Evolutionary conservation across 2,888 invertebrate species (phyloP), one percentile per base, ranked within the genome.

Genomic region (Phalera bucephala): DNA sequence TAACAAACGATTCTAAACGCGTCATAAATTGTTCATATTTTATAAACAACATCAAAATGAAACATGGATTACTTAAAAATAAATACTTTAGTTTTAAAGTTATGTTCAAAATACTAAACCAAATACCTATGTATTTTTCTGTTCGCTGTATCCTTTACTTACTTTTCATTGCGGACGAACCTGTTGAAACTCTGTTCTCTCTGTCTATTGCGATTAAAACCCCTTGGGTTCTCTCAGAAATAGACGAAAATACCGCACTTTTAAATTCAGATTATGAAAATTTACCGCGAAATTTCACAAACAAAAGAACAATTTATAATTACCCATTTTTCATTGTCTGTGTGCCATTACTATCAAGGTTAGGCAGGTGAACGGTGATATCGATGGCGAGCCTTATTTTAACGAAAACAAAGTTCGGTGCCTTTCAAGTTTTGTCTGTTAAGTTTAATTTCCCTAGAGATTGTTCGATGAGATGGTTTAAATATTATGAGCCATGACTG

Each of bases 321-420:
- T 56, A 36, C 35, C 44, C 46, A 34, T 50, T 29, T 40, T 45
- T 52, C 45, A 43, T 50, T 46, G 56, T 52, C 42, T 52, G 39
- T 44, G 36, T 38, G 35, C 31, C 37, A 49, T 40, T 40, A 48
- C 40, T 43, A 39, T 31, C 33, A 40, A 49, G 42, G 45, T 41
- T 33, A 51, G 23, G 31, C 6, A 22, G 12, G 14, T 26, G 27
- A 27, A 27, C 14, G 14, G n/a, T 27, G 2, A 9, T 14, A 7
- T 4, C 14, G 2, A 7, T 7, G 2, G 13, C 11, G 13, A 25
- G 39, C 36, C 28, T 26, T 39, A 43, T 43, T 50, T 52, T 39
- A 36, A 5, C 27, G 31, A 42, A 44, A 38, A 28, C 36, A 45
- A 40, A 26, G 13, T 13, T 37, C 19, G 22, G 29, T n/a, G 32